Evolutionary conservation across 2,888 invertebrate species (phyloP).

Genomic region (Phytoseiulus persimilis): DNA sequence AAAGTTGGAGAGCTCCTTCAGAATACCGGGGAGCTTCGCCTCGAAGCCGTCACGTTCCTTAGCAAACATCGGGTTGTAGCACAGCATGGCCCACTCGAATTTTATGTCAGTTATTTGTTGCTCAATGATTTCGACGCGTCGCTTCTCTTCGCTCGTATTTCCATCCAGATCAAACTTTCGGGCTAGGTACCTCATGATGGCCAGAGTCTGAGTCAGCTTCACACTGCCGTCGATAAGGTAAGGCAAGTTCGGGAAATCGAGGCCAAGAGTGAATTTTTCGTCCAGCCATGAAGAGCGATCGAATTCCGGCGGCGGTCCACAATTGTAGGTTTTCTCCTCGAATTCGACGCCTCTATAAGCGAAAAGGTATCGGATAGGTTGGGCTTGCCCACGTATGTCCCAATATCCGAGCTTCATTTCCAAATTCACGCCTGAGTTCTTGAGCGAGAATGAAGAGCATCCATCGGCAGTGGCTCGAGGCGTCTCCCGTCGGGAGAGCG

Average conservation of each 20-base stretch:
- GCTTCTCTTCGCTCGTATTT: constrained; percentile 41
- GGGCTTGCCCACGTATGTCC: constrained; percentile 44
- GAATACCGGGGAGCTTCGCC: constrained; percentile 41
- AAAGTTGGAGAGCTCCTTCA: constrained; percentile 42
- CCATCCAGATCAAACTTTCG: constrained; percentile 43
- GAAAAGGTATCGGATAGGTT: constrained; percentile 50
- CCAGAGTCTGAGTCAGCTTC: constrained; percentile 43
- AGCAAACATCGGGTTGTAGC: constrained; percentile 39
- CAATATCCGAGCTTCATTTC: constrained; percentile 44
- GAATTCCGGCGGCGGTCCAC: constrained; percentile 49
- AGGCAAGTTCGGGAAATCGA: constrained; percentile 52
- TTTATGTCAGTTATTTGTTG: constrained; percentile 42
- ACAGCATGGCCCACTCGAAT: neutral
- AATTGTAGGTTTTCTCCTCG: constrained; percentile 51
- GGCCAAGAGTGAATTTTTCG: constrained; percentile 48
- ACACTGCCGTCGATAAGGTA: constrained; percentile 48
- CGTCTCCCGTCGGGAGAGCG: too few relatives aligned
- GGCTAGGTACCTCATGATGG: constrained; percentile 45
- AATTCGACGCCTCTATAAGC: constrained; percentile 51
- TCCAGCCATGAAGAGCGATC: constrained; percentile 50
- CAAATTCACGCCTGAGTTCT: too few relatives aligned
- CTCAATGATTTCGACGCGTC: constrained; percentile 43
- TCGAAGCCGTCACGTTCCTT: constrained; percentile 42
- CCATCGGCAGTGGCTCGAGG: too few relatives aligned
- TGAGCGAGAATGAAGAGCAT: neutral